Percentiles rank a stretch among this genome's conserved stretches.
Conservation (phyloP, 2,888 invertebrate species). For the Pteria penguin region DNA sequence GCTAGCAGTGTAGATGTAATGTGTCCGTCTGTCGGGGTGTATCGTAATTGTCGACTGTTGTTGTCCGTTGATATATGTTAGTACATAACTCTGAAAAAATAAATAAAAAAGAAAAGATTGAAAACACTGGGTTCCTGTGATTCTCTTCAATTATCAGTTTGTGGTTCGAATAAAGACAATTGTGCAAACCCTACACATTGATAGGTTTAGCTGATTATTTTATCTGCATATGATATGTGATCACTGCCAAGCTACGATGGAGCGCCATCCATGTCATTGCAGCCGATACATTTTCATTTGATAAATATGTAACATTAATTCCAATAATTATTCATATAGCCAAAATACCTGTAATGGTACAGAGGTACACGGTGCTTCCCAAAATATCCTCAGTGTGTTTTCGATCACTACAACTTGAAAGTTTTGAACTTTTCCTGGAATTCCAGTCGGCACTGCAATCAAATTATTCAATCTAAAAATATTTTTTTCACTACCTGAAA, state of each 20-base stretch:
- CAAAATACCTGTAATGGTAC: slow-evolving; percentile 35
- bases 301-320: no score
- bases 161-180: no score
- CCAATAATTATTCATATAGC: background rate
- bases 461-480: no score
- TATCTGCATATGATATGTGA: background rate
- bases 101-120: no score
- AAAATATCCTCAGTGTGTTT: slow-evolving; percentile 43
- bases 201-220: no score
- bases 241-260: background rate
- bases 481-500: no score
- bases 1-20: slow-evolving; percentile 45
- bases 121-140: no score
- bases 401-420: slow-evolving; percentile 43
- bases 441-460: slow-evolving; percentile 28
- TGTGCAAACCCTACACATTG: no score
- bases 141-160: no score
- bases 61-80: slow-evolving; percentile 41
- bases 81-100: slow-evolving; percentile 33
- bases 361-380: slow-evolving; percentile 41
- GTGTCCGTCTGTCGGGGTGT: slow-evolving; percentile 35
- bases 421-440: slow-evolving; percentile 30
- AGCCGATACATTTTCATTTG: no score
- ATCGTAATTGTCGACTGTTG: slow-evolving; percentile 28
- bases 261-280: no score